Evolutionary conservation across 2,888 invertebrate species (phyloP).

Genomic region (Andricus quercusramuli): DNA sequence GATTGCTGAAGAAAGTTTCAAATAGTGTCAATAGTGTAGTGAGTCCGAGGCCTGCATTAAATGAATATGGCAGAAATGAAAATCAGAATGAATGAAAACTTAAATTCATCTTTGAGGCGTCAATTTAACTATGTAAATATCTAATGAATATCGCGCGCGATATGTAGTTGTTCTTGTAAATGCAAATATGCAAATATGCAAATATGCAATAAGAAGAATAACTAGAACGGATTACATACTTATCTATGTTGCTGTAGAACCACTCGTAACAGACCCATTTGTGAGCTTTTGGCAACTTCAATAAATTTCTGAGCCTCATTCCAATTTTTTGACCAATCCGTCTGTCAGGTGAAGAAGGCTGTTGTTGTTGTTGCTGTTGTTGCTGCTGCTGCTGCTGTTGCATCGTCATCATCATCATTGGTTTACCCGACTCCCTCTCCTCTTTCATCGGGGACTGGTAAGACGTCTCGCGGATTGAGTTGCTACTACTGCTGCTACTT

Average conservation of each 20-base stretch:
- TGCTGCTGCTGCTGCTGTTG: too few species aligned
- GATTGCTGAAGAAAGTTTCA: too few species aligned
- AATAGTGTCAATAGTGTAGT: too few species aligned
- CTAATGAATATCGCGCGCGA: too few species aligned
- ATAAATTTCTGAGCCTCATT: conserved; percentile 91
- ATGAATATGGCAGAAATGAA: too few species aligned
- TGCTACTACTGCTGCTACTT: background rate
- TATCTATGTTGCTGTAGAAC: conserved; percentile 99
- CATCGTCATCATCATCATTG: conserved; percentile 46
- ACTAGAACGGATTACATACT: conserved; percentile 77
- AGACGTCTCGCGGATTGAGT: conserved; percentile 62
- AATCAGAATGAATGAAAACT: too few species aligned
- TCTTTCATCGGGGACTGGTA: conserved; percentile 72
- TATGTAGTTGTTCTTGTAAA: too few species aligned
- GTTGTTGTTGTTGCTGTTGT: conserved; percentile 20
- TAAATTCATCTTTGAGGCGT: too few species aligned
- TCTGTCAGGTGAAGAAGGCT: conserved; percentile 85
- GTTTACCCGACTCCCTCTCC: conserved; percentile 71
- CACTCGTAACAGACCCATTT: conserved; percentile 99
- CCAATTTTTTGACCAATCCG: conserved; percentile 95
- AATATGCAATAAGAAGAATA: background rate
- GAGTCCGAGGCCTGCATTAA: too few species aligned
- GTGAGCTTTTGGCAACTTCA: conserved; percentile 98
- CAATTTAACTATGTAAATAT: too few species aligned
- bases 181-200: background rate